A percentile compares a stretch with the other conserved stretches of the same genome.
Conservation (phyloP, 2,113 vertebrate species). For the Labeo rohita region DNA sequence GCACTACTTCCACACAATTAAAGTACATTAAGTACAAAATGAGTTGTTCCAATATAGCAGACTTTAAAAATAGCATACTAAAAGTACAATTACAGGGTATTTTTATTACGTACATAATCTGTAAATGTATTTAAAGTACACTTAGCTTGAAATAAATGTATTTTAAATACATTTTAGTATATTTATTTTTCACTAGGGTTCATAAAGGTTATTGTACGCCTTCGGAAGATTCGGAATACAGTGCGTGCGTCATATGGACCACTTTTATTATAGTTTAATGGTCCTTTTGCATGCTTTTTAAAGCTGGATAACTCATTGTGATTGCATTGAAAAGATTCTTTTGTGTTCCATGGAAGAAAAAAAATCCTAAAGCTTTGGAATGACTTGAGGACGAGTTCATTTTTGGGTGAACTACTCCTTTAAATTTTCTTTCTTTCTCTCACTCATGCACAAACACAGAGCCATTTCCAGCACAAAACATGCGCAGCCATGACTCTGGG, state of each 20-base stretch:
- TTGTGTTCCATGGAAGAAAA: constrained; percentile 5
- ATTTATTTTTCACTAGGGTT: not conserved
- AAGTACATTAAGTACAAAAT: no score
- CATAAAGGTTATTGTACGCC: not conserved
- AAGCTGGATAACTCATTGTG: not conserved
- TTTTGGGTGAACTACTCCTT: constrained; percentile 10
- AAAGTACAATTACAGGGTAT: no score
- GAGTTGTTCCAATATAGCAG: no score
- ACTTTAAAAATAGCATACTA: no score
- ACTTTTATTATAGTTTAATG: not conserved
- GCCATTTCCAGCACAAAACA: not conserved
- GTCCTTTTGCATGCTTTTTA: not conserved
- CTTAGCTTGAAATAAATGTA: no score
- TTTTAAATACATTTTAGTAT: no score
- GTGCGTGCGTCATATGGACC: not conserved
- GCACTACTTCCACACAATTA: no score
- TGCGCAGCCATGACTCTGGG: not conserved
- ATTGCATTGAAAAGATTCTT: constrained; percentile 1
- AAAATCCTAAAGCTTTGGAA: not conserved
- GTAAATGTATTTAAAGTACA: no score
- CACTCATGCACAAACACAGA: constrained; percentile 2
- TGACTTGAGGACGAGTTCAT: constrained; percentile 29
- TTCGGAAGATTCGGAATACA: not conserved
- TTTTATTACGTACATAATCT: no score
- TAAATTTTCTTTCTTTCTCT: not conserved